These are phyloP conservation scores for Anagrus nilaparvatae DNA, from an alignment of 1,140 invertebrate species.

Conservation along the genomic window DNA sequence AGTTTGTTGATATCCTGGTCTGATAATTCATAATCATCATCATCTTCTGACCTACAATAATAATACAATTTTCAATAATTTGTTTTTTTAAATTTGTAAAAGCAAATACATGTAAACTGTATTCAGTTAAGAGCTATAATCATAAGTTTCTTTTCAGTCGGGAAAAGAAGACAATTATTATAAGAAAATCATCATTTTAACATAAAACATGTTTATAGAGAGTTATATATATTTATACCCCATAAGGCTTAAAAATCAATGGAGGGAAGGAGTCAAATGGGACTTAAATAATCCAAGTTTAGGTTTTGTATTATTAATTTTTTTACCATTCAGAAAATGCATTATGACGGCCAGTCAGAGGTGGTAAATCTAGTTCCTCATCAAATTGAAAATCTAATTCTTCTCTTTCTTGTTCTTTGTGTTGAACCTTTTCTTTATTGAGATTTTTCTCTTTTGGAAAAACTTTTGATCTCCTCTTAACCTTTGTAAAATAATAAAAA, in stretches of 20 bases:
- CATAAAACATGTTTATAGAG: constrained; percentile 4
- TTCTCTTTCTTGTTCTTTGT: constrained; percentile 55
- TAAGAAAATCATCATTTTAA: not conserved
- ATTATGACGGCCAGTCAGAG: constrained; percentile 65
- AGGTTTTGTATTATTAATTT: not conserved
- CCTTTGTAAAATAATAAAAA: constrained; percentile 20
- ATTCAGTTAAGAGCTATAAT: too few relatives aligned
- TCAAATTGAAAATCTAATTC: constrained; percentile 96
- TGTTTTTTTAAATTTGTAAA: not conserved
- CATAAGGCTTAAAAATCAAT: constrained; percentile 12
- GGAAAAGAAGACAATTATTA: constrained; percentile 34
- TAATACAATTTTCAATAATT: not conserved
- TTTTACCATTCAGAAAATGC: constrained; percentile 65
- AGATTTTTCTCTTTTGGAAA: constrained; percentile 38
- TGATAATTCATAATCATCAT: constrained; percentile 78
- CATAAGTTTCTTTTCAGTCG: constrained; percentile 21
- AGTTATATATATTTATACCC: constrained; percentile 11
- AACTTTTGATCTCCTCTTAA: constrained; percentile 43
- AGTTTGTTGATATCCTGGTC: constrained; percentile 92
- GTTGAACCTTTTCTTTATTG: constrained; percentile 32
- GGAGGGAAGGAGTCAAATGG: not conserved
- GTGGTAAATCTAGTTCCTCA: constrained; percentile 75
- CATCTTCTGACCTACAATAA: constrained; percentile 55
- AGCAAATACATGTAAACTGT: too few relatives aligned
- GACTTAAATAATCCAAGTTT: not conserved